phyloP scores from a whole-genome alignment of 37 sponge, comb jelly and placozoan species.

The Beroe forskalii region DNA sequence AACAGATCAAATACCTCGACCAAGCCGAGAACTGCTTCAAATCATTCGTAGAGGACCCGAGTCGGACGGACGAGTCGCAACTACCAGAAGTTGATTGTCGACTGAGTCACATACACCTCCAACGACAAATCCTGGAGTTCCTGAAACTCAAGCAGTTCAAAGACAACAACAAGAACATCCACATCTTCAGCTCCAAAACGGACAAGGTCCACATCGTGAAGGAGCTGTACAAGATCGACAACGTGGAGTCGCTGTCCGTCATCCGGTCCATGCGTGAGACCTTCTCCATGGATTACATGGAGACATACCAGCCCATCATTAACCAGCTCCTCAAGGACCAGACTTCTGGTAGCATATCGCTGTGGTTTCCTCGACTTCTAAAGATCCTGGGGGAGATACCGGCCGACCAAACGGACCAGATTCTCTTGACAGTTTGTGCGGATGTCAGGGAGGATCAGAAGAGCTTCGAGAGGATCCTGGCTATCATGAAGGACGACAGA shows the following conservation, averaged over 20 bases:
- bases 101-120: constrained; percentile 33
- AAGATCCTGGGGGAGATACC: constrained; percentile 29
- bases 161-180: constrained; percentile 65
- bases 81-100: constrained; percentile 8
- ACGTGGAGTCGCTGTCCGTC: constrained; percentile 5
- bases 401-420: constrained; percentile 2
- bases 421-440: not conserved
- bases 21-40: constrained; percentile 51
- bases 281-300: constrained; percentile 30
- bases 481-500: constrained; percentile 25
- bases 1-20: constrained; percentile 4
- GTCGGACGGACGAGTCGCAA: not conserved
- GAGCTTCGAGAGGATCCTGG: constrained; percentile 60
- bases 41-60: not conserved
- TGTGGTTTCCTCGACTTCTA: constrained; percentile 34
- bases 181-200: constrained; percentile 27
- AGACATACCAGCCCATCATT: constrained; percentile 4
- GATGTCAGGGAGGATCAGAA: constrained; percentile 25
- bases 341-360: constrained; percentile 1
- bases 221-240: constrained; percentile 19
- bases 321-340: constrained; percentile 17
- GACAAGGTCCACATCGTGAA: not conserved
- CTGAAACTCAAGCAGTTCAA: not conserved
- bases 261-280: constrained; percentile 8
- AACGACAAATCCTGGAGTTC: constrained; percentile 52